Conservation (phyloP, 1,140 invertebrate genomes). For the Phenacoccus solenopsis region DNA sequence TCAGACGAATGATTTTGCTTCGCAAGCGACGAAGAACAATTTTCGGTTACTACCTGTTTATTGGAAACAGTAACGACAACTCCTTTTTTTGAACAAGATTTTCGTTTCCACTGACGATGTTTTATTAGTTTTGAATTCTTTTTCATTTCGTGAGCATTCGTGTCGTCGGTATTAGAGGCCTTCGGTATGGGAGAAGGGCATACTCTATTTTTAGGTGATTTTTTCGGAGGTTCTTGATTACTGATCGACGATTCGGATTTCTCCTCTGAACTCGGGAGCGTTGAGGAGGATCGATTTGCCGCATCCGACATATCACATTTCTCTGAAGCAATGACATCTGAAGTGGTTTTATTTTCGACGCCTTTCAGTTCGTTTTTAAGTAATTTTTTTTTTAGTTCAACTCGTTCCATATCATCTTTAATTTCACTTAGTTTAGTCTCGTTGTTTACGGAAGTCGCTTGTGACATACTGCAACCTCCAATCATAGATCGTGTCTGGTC, state of each 20-base stretch:
- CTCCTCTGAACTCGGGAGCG: background rate
- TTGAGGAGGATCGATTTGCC: background rate
- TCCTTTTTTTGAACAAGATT: background rate
- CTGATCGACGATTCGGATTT: background rate
- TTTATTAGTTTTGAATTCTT: background rate
- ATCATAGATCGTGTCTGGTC: no score
- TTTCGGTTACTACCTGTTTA: no score
- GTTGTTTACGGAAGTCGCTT: background rate
- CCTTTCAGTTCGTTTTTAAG: background rate
- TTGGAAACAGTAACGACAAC: background rate
- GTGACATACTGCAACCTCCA: no score
- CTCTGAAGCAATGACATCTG: background rate
- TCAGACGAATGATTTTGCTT: no score
- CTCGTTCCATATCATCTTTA: background rate
- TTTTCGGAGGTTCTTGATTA: background rate
- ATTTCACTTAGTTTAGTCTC: background rate
- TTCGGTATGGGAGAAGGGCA: conserved; percentile 6
- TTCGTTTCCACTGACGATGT: background rate
- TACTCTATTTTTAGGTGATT: background rate
- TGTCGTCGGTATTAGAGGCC: background rate
- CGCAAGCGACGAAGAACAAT: no score
- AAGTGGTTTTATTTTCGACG: background rate
- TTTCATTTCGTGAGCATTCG: background rate
- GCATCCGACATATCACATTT: background rate
- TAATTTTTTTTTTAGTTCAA: background rate